phyloP scores from a whole-genome alignment of 2,797 vertebrate genomes.

The Anisognathus igniventris region DNA sequence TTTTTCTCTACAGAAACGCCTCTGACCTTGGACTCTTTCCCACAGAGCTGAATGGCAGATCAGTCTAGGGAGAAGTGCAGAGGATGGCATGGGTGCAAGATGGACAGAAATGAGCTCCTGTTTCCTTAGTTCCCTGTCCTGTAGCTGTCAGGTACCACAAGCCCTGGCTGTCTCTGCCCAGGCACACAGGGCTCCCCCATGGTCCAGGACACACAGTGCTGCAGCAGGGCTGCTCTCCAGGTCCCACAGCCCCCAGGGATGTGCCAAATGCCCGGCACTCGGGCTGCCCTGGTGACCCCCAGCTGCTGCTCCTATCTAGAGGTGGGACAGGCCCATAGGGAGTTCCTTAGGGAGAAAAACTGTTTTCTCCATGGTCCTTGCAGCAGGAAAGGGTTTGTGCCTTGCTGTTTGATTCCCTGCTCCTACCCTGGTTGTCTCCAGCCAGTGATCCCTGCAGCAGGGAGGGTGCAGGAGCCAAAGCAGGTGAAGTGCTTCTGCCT shows the following conservation, averaged over 20 bases:
- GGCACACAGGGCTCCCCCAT: not conserved
- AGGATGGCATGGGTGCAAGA: not conserved
- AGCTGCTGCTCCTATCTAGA: not conserved
- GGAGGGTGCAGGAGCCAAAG: not conserved
- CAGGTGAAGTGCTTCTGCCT: no score
- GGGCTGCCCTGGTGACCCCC: not conserved
- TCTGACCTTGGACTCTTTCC: conserved; percentile 32
- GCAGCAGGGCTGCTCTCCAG: not conserved
- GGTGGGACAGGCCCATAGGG: not conserved
- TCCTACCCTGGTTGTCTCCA: not conserved
- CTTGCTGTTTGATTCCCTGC: not conserved
- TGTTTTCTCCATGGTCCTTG: not conserved
- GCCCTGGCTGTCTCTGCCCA: not conserved
- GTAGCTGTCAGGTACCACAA: not conserved
- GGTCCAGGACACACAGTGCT: accelerated
- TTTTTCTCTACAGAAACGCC: conserved; percentile 6
- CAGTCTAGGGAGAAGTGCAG: not conserved
- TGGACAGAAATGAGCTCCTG: not conserved
- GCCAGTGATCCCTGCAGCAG: accelerated
- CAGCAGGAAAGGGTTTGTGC: not conserved
- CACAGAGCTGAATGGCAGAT: not conserved
- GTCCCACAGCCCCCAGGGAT: not conserved
- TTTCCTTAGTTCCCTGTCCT: not conserved
- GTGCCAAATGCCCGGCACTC: accelerated
- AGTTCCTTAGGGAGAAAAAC: not conserved